phyloP scores from a whole-genome alignment of 2,888 invertebrate species.

The Hirudinaria manillensis region DNA sequence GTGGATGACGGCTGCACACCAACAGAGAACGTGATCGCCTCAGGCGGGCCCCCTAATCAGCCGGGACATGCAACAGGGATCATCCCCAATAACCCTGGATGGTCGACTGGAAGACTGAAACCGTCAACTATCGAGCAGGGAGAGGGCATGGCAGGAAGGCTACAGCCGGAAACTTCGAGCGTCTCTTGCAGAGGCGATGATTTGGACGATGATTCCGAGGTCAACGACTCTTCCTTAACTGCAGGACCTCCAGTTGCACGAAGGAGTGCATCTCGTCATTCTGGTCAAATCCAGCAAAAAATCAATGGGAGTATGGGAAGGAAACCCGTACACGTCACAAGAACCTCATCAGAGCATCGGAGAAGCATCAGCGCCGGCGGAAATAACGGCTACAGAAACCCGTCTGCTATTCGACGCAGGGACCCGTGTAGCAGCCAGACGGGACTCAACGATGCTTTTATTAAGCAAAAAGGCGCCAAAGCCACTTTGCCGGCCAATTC shows the following conservation, averaged over 20 bases:
- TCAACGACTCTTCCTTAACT: slow-evolving; percentile 16
- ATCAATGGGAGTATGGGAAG: slow-evolving; percentile 3
- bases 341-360: slow-evolving; percentile 6
- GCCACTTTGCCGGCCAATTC: not conserved
- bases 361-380: slow-evolving; percentile 28
- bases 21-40: slow-evolving; percentile 23
- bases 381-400: slow-evolving; percentile 17
- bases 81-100: slow-evolving; percentile 12
- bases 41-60: slow-evolving; percentile 16
- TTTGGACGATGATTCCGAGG: slow-evolving; percentile 17
- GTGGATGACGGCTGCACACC: slow-evolving; percentile 26
- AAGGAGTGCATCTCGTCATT: not conserved
- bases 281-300: slow-evolving; percentile 1
- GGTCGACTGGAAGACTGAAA: slow-evolving; percentile 4
- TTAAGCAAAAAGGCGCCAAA: not conserved
- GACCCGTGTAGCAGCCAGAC: not conserved
- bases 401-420: slow-evolving; percentile 3
- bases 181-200: slow-evolving; percentile 21
- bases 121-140: not conserved
- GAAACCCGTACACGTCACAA: slow-evolving; percentile 1
- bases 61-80: slow-evolving; percentile 2
- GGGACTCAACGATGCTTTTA: slow-evolving; percentile 9
- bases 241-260: not conserved
- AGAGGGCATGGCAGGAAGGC: slow-evolving; percentile 14
- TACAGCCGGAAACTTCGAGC: slow-evolving; percentile 14